Conservation (phyloP, 2,888 invertebrate genomes). For the Laothoe populi region DNA sequence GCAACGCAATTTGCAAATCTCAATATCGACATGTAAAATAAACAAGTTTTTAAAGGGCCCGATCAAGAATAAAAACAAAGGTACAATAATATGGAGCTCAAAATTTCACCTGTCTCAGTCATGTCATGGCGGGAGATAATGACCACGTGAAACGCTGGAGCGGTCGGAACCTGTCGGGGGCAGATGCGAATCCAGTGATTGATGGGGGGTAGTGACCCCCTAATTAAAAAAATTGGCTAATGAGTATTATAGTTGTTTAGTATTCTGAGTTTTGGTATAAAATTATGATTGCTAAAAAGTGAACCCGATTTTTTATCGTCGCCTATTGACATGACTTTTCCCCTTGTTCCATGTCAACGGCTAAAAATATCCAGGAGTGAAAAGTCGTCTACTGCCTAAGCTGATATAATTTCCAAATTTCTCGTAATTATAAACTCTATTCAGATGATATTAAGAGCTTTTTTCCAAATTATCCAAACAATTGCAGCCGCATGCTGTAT, state of each 20-base stretch:
- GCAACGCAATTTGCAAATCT: conserved; percentile 25
- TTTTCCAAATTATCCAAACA: no score
- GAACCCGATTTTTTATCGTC: no score
- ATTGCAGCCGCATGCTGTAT: no score
- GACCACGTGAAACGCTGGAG: conserved; percentile 31
- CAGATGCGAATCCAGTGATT: background rate
- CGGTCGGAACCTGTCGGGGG: conserved; percentile 2
- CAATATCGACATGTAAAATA: conserved; percentile 26
- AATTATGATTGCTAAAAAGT: no score
- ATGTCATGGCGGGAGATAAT: conserved; percentile 44
- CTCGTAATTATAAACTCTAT: no score
- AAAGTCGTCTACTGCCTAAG: no score
- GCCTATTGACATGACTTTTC: no score
- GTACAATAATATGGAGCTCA: conserved; percentile 45
- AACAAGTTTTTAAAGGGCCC: conserved; percentile 31
- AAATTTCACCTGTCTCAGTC: conserved; percentile 60
- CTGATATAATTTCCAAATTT: no score
- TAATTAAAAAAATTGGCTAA: background rate
- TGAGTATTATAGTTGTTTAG: background rate
- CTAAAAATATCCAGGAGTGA: no score
- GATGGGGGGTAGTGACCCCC: background rate
- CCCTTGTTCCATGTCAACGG: no score
- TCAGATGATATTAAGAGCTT: no score
- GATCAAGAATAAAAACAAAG: conserved; percentile 29
- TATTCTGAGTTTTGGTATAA: no score